Evolutionary conservation across 1,140 invertebrate species (phyloP), one percentile per base, ranked within the genome.

Genomic region (Acromyrmex echinatior): DNA sequence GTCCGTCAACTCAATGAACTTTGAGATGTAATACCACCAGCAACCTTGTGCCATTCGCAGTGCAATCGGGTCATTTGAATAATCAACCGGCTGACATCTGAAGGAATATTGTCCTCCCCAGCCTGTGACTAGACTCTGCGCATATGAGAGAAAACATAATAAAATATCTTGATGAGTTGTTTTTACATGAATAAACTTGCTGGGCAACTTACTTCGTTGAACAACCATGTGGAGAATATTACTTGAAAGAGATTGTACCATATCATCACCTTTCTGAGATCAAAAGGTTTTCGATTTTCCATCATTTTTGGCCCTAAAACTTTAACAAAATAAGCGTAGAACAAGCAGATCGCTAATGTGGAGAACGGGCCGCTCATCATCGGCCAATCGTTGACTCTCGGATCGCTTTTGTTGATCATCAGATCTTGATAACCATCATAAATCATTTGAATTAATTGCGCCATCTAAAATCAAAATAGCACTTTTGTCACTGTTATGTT

Each of bases 1-100:
- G 93, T 99, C 98, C 76, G 98, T 95, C 94, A 99, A 98, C 95
- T 99, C 98, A 6, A 97, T 96, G 93, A 98, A 98, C 95, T 99
- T 99, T 18, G 98, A 98, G 92, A 98, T 96, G 92, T 98, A 99
- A 91, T 98, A 99, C 97, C 97, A 98, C 97, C 97, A 98, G 86
- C 97, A 97, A 7, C 96, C 97, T 89, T 96, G 96, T 0, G 97
- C 97, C 97, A 99, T 98, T 96, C 98, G 97, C 93, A 97, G 93
- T 78, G 98, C 98, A 93, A 97, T 95, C 58, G 97, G 97, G 92
- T 96, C 96, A 90, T 97, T 94, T 49, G 97, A 97, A 95, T 98
- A 98, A 95, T 98, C 97, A 86, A 99, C 98, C n/a, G 98, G 98
- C 95, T 99, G 98, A 95, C 98, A 99, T 92, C 96, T 96, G 92